phyloP scores from a whole-genome alignment of 1,140 invertebrate genomes.

The Macrobrachium nipponense region DNA sequence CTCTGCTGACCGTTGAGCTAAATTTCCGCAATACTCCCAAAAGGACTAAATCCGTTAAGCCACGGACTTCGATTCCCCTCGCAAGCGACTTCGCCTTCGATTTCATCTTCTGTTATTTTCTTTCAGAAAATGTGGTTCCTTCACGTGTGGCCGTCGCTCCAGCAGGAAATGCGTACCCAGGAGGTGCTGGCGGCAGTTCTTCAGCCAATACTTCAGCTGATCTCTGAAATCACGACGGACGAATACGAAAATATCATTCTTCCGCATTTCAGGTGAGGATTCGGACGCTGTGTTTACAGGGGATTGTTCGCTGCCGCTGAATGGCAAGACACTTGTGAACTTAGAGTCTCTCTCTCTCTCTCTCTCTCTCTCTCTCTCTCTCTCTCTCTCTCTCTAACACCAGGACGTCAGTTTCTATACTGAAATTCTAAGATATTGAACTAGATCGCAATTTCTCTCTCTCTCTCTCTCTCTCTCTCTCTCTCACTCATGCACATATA shows the following conservation, averaged over 20 bases:
- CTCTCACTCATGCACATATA: too few relatives aligned
- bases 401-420: neutral
- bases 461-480: neutral
- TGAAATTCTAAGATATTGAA: too few relatives aligned
- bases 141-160: constrained; percentile 90
- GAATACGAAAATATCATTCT: constrained; percentile 89
- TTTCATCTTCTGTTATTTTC: neutral
- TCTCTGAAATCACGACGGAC: constrained; percentile 83
- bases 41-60: too few relatives aligned
- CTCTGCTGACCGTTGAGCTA: too few relatives aligned
- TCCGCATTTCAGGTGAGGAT: constrained; percentile 79
- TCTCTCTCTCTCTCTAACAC: neutral
- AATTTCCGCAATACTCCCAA: too few relatives aligned
- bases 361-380: constrained; percentile 6
- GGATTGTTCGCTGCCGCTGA: neutral
- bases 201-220: constrained; percentile 87
- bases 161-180: constrained; percentile 84
- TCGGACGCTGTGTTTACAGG: neutral
- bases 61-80: neutral
- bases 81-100: neutral
- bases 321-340: too few relatives aligned
- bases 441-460: neutral
- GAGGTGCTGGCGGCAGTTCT: constrained; percentile 90
- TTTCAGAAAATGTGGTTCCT: constrained; percentile 94
- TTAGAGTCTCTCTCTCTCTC: neutral